A percentile compares a stretch with the other conserved stretches of the same genome.
Evolutionary conservation across 2,113 vertebrate genomes (phyloP).

Genomic region (Grammomys dolichurus): DNA sequence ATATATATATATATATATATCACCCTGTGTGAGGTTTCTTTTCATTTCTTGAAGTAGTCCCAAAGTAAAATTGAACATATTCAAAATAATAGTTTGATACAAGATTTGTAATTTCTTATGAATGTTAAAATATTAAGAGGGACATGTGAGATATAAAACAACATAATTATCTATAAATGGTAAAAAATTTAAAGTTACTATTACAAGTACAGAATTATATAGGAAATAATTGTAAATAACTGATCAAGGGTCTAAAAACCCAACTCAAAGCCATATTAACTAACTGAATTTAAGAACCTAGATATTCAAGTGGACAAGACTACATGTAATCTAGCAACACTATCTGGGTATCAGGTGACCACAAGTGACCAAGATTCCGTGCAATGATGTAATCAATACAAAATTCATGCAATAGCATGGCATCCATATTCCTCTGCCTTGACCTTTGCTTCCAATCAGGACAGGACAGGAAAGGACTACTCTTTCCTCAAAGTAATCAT

Average conservation of each 20-base stretch:
- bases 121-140: constrained; percentile 40
- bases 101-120: constrained; percentile 33
- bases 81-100: background rate
- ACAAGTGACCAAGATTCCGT: background rate
- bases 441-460: background rate
- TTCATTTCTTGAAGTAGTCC: constrained; percentile 24
- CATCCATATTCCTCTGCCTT: background rate
- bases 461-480: background rate
- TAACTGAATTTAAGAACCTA: background rate
- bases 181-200: constrained; percentile 32
- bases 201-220: constrained; percentile 34
- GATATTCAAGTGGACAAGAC: background rate
- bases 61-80: constrained; percentile 54
- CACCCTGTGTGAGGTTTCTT: constrained; percentile 4
- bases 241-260: background rate
- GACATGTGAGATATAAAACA: constrained; percentile 8
- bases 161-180: constrained; percentile 6
- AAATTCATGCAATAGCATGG: background rate
- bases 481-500: background rate
- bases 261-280: background rate
- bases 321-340: background rate
- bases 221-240: background rate
- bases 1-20: background rate
- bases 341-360: background rate
- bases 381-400: background rate